Evolutionary conservation across 2,888 invertebrate genomes (phyloP).

Genomic region (Fissipunctia ypsillon): DNA sequence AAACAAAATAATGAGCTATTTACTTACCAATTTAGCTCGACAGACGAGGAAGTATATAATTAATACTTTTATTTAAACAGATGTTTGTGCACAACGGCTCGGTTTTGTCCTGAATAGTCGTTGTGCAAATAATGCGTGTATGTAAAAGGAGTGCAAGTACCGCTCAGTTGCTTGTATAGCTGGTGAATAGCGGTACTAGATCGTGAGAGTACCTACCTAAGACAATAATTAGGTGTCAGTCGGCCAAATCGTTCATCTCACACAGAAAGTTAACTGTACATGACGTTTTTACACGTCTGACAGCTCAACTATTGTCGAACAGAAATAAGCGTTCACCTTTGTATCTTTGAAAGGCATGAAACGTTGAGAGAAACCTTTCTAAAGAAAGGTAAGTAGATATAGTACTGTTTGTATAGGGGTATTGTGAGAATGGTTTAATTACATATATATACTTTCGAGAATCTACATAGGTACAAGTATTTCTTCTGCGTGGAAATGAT

Average conservation of each 20-base stretch:
- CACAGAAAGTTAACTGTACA: slow-evolving; percentile 81
- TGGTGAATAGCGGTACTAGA: slow-evolving; percentile 80
- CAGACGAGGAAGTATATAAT: slow-evolving; percentile 12
- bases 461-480: slow-evolving; percentile 7
- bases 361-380: slow-evolving; percentile 46
- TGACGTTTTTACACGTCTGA: slow-evolving; percentile 74
- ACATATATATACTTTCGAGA: slow-evolving; percentile 22
- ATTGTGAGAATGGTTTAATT: slow-evolving; percentile 7
- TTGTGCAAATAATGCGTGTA: slow-evolving; percentile 49
- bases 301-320: slow-evolving; percentile 68
- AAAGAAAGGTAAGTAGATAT: slow-evolving; percentile 35
- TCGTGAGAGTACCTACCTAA: slow-evolving; percentile 73
- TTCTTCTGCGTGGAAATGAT: background rate
- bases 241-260: slow-evolving; percentile 81
- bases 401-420: background rate
- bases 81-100: slow-evolving; percentile 19
- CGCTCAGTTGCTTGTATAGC: slow-evolving; percentile 60
- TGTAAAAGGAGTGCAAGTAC: slow-evolving; percentile 62
- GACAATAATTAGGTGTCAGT: slow-evolving; percentile 86
- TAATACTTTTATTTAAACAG: slow-evolving; percentile 48
- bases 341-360: slow-evolving; percentile 52
- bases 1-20: slow-evolving; percentile 37
- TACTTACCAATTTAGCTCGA: slow-evolving; percentile 17
- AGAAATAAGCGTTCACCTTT: slow-evolving; percentile 60
- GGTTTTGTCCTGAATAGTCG: slow-evolving; percentile 39